Conservation (phyloP, 2,888 invertebrate genomes). For the Drosophila merina region DNA sequence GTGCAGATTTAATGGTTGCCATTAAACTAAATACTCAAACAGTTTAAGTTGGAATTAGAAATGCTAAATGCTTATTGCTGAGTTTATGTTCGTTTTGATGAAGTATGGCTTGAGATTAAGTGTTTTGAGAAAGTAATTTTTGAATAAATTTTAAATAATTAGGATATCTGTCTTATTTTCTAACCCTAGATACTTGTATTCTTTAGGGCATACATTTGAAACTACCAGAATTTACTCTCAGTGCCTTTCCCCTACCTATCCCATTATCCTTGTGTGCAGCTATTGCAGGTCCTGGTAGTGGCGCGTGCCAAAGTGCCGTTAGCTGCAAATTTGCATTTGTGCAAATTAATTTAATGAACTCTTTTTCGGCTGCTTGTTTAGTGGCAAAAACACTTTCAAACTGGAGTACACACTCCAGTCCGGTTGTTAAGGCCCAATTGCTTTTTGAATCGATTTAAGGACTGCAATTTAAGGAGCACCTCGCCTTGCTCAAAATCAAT, state of each 20-base stretch:
- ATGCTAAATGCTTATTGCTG: slow-evolving; percentile 15
- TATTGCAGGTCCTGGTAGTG: slow-evolving; percentile 45
- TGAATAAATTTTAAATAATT: background rate
- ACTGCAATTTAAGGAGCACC: slow-evolving; percentile 15
- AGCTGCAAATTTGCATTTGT: slow-evolving; percentile 76
- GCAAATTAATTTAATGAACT: slow-evolving; percentile 79
- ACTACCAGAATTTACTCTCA: background rate
- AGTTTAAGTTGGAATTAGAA: slow-evolving; percentile 9
- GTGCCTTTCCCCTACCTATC: background rate
- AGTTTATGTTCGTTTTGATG: background rate
- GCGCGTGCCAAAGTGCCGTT: slow-evolving; percentile 78
- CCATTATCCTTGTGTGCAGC: slow-evolving; percentile 45
- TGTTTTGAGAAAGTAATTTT: background rate
- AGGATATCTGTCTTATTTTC: too few relatives aligned
- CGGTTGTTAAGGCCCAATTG: slow-evolving; percentile 54
- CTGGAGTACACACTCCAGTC: slow-evolving; percentile 17
- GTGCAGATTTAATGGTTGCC: slow-evolving; percentile 15
- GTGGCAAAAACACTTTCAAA: slow-evolving; percentile 54
- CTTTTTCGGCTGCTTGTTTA: slow-evolving; percentile 66
- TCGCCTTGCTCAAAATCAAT: background rate
- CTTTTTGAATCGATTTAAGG: slow-evolving; percentile 50
- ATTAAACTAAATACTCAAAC: slow-evolving; percentile 11
- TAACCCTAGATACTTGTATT: background rate
- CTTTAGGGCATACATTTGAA: too few relatives aligned
- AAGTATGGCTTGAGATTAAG: background rate